Percentiles rank a stretch among this genome's conserved stretches.
Conservation (phyloP, 2,888 invertebrate genomes). For the Sinodicranocentrus sp. region DNA sequence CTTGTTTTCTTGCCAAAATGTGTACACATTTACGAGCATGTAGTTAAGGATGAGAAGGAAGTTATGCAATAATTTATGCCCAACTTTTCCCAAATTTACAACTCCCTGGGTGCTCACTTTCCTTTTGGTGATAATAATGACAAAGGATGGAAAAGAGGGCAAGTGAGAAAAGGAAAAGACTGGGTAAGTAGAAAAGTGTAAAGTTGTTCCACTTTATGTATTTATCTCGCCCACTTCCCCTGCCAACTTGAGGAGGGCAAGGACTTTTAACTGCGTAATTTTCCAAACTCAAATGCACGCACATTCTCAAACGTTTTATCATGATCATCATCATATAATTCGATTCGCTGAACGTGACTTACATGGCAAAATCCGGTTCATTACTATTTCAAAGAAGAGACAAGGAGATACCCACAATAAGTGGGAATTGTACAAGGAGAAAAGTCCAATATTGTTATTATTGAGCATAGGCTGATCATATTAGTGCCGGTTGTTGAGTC, state of each 20-base stretch:
- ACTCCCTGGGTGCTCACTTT: conserved; percentile 47
- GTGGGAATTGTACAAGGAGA: conserved; percentile 14
- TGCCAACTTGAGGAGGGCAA: conserved; percentile 3
- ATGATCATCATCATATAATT: conserved; percentile 30
- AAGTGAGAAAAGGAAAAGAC: neutral
- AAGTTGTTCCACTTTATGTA: conserved; percentile 29
- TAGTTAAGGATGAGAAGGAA: neutral
- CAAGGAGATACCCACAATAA: conserved; percentile 14
- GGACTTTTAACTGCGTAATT: conserved; percentile 38
- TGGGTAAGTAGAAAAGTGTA: conserved; percentile 27
- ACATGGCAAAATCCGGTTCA: conserved; percentile 27
- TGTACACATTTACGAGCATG: neutral
- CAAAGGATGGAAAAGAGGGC: conserved; percentile 40
- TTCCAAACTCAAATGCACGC: neutral
- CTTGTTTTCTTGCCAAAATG: conserved; percentile 39
- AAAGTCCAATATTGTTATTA: conserved; percentile 32
- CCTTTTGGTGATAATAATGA: conserved; percentile 51
- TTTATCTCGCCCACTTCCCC: neutral
- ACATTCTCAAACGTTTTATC: conserved; percentile 17
- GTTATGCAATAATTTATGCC: conserved; percentile 49
- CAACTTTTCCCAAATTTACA: conserved; percentile 46
- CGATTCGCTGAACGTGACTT: conserved; percentile 53
- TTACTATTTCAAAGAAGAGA: neutral
- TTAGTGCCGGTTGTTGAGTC: conserved; percentile 61
- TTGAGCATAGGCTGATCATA: conserved; percentile 55